Conservation (phyloP, 2,888 invertebrate species). For the Ephialtes manifestator region DNA sequence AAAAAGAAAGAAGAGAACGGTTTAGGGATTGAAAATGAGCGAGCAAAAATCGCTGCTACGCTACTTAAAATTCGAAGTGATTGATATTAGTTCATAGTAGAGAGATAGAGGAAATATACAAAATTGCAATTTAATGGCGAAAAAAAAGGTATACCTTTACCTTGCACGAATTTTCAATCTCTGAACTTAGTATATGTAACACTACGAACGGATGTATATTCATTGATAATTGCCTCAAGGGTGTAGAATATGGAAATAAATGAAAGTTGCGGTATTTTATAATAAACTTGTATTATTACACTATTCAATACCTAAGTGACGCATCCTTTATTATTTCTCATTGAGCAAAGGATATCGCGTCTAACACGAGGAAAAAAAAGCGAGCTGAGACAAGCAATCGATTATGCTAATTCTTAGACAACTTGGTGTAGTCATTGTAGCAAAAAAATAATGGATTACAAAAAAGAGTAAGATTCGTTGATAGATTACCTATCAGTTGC, state of each 20-base stretch:
- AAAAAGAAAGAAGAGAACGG: neutral
- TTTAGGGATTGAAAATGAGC: slow-evolving; percentile 58
- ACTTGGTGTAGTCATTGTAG: no score
- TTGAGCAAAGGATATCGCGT: neutral
- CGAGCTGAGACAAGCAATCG: neutral
- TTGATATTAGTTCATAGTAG: slow-evolving; percentile 8
- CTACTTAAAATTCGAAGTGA: neutral
- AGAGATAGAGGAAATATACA: slow-evolving; percentile 3
- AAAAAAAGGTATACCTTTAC: slow-evolving; percentile 20
- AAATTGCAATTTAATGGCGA: neutral
- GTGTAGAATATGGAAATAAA: slow-evolving; percentile 79
- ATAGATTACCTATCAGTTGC: neutral
- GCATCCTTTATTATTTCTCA: neutral
- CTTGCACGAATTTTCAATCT: slow-evolving; percentile 51
- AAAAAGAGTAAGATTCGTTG: neutral
- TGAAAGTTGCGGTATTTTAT: slow-evolving; percentile 82
- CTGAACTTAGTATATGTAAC: slow-evolving; percentile 66
- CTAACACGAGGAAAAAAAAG: neutral
- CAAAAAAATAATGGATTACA: no score
- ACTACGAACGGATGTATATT: slow-evolving; percentile 74
- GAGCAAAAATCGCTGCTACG: slow-evolving; percentile 6
- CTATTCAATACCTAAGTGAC: neutral
- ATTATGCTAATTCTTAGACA: no score
- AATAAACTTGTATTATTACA: slow-evolving; percentile 70
- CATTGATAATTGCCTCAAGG: slow-evolving; percentile 77